A percentile compares a stretch with the other conserved stretches of the same genome.
Evolutionary conservation across 2,888 invertebrate species (phyloP).

Genomic region (Lutraria lutraria): DNA sequence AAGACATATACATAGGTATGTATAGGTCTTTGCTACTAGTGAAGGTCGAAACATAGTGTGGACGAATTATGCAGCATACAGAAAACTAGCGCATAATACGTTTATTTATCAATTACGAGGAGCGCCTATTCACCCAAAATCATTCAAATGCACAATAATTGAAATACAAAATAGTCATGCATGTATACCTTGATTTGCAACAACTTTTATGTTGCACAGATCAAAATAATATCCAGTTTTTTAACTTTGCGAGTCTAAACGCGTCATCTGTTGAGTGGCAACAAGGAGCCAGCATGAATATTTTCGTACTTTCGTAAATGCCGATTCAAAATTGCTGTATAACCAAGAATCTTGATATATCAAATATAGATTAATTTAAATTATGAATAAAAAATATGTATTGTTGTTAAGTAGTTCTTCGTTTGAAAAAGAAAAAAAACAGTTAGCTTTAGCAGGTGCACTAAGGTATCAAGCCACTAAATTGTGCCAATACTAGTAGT

Average conservation of each 20-base stretch:
- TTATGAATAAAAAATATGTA: background rate
- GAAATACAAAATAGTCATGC: background rate
- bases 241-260: slow-evolving; percentile 71
- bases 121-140: background rate
- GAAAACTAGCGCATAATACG: background rate
- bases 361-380: background rate
- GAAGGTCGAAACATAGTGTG: background rate
- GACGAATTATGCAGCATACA: background rate
- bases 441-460: slow-evolving; percentile 5
- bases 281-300: slow-evolving; percentile 51
- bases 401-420: background rate
- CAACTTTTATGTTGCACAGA: background rate
- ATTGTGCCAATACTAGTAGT: no score
- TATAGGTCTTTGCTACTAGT: no score
- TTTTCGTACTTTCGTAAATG: slow-evolving; percentile 24
- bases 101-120: background rate
- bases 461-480: background rate
- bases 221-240: background rate
- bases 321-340: background rate
- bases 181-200: background rate
- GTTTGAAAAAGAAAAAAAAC: background rate
- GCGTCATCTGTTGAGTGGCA: slow-evolving; percentile 79
- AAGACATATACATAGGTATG: no score
- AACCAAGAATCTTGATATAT: background rate
- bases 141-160: background rate